Base-by-base conservation (phyloP, 2,888 invertebrate genomes). In the Dasypolia templi region DNA sequence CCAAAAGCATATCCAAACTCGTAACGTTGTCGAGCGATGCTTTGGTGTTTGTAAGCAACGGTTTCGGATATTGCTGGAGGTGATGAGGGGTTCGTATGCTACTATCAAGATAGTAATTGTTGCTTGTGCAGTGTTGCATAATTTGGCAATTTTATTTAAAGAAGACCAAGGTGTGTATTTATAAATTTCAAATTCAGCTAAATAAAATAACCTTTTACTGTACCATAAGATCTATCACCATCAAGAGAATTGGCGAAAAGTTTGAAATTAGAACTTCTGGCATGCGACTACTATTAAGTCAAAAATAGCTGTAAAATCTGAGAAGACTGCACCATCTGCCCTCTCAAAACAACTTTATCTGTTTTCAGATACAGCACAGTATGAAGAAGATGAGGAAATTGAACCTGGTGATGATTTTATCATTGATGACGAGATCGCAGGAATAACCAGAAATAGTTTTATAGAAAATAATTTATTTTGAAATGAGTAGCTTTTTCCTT, bases 31-130 rank as follows among this genome's bases (percentile, higher is more conserved):
- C n/a, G 51, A 53, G 51, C 51, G 51, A 53, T 53, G n/a, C 14
- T 53, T 53, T 53, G 51, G 51, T 53, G 51, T 53, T 53, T 53
- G 51, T 12, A 53, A 53, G 51, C n/a, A 53, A 53, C n/a, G 51
- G 51, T 53, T 53, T 53, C 51, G 6, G 6, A 53, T 53, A 53
- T 53, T n/a, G n/a, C n/a, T 53, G 51, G 51, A 53, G 51, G 51
- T 53, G 12, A 53, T 53, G 51, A n/a, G 14, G 53, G 53, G 53
- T 14, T n/a, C 53, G 14, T 53, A 53, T 53, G 26, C 53, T 6
- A 53, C 53, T 26, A 53, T 53, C 14, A 53, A 26, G 5, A 26
- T 53, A 1, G 53, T 53, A 2, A 53, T 53, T 26, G 26, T 53
- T 53, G 53, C 53, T 17, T 26, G 53, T 26, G 53, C 53, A 14